phyloP scores from a whole-genome alignment of 2,888 invertebrate genomes.

The Pelosia muscerda region DNA sequence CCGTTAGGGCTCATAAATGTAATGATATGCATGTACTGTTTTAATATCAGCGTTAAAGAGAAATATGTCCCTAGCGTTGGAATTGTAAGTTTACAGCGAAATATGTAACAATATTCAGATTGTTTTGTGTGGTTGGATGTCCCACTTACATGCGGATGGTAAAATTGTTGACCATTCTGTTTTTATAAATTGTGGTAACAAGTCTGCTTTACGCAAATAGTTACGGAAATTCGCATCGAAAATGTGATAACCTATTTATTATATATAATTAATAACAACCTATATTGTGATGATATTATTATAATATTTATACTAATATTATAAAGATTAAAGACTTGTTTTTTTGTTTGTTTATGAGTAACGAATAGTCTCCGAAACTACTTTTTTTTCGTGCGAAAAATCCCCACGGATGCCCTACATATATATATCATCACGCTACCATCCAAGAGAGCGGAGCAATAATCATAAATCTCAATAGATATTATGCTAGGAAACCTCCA shows the following conservation, averaged over 20 bases:
- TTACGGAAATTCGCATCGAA: background rate
- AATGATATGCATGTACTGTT: constrained; percentile 21
- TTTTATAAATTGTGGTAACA: background rate
- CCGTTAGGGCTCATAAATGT: constrained; percentile 23
- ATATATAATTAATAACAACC: background rate
- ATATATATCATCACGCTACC: no score
- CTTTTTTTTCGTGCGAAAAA: no score
- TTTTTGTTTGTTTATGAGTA: no score
- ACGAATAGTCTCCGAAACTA: no score
- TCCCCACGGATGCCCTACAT: no score
- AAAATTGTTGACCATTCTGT: background rate
- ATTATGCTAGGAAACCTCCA: no score
- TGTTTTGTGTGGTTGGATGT: constrained; percentile 2
- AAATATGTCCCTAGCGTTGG: constrained; percentile 13
- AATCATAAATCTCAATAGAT: no score
- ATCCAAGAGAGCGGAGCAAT: no score
- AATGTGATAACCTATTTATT: background rate
- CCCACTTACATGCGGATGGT: background rate
- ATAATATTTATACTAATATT: no score
- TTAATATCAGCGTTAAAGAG: constrained; percentile 13
- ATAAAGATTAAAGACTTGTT: no score
- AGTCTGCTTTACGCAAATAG: background rate
- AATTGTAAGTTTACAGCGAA: constrained; percentile 8
- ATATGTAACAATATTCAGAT: background rate
- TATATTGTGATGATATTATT: background rate